Base-by-base conservation (phyloP, 2,113 vertebrate species). In the Ochotona princeps region DNA sequence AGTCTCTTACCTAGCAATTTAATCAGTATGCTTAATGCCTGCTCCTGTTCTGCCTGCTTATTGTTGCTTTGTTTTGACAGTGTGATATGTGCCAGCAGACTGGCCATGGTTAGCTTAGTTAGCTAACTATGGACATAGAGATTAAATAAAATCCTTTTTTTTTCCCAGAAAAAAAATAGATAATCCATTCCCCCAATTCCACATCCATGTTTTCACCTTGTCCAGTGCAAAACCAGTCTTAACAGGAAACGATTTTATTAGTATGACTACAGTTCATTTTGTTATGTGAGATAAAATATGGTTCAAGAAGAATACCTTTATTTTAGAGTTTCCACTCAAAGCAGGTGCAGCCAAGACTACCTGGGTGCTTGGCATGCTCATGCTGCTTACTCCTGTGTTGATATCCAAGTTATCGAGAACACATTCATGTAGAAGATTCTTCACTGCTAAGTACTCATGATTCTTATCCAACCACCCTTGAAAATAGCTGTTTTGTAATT, bases 151-250 rank as follows among this genome's bases (percentile, higher is more conserved):
- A n/a, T 30, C n/a, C 63, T 74, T 92, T 54, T 32, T 67, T 95
- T 44, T 44, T 44, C 6, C 6, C 6, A 44, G 38, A 57, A 66
- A 60, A 82, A 82, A 44, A 88, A 38, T 69, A 57, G 25, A 61
- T 23, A 60, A 28, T 66, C 69, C 60, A 10, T 93, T 82, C 95
- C 94, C 74, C 54, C 32, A 96, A 92, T 69, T 96, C 89, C 92
- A 94, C 6, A 38, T 49, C 8, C 12, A 83, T 66, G 83, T 90
- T 88, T 49, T 79, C 35, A 91, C 63, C 91, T 93, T 72, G 87
- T 32, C 66, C 32, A 89, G 65, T 32, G 54, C 54, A 28, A 93
- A 92, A 73, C 35, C 65, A 21, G 4, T 9, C 70, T 74, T 49
- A 14, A 1, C 47, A 26, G 85, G 96, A 83, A 97, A 95, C 2